Evolutionary conservation across 1,140 invertebrate genomes (phyloP), one percentile per base, ranked within the genome.

Genomic region (Panagrolaimus sp.): DNA sequence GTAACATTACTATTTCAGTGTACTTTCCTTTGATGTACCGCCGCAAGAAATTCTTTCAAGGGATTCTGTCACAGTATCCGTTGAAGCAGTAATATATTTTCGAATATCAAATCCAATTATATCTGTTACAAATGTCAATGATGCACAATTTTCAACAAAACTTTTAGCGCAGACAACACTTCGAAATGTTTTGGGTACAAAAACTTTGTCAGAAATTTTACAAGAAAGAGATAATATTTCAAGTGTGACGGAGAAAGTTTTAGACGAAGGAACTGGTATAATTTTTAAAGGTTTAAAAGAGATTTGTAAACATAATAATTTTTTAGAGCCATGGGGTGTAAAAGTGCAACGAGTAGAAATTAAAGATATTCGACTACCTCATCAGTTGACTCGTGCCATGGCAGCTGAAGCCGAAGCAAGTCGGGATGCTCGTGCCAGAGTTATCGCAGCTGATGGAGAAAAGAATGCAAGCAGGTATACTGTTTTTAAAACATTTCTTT

Each of bases 271-370:
- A 66, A 89, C 79, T 43, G 48, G 84, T 74, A 82, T 85, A 7
- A 88, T 88, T 72, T 87, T 87, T 24, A 87, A 87, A 14, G 87
- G 88, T 76, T 87, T 91, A 8, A 91, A 93, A 84, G 90, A 91
- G 85, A 90, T 90, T 76, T 91, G 91, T 0, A 79, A 73, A 67
- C 55, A 67, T 79, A n/a, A n/a, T n/a, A n/a, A n/a, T n/a, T n/a
- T n/a, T n/a, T n/a, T 94, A 6, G 92, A 94, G 78, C 91, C 91
- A 43, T 96, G 94, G 94, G 94, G 94, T n/a, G 91, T 96, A 15
- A 93, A 95, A 87, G 93, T 97, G 0, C 91, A 96, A 84, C 87
- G 93, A 44, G 81, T 84, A 5, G 83, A 81, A 84, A 93, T 91
- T 65, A 94, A 94, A 86, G 92, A 94, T 78, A 91, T 94, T 0